A percentile compares a stretch with the other conserved stretches of the same genome.
Conservation (phyloP, 2,888 invertebrate genomes). For the Cephalotes varians region DNA sequence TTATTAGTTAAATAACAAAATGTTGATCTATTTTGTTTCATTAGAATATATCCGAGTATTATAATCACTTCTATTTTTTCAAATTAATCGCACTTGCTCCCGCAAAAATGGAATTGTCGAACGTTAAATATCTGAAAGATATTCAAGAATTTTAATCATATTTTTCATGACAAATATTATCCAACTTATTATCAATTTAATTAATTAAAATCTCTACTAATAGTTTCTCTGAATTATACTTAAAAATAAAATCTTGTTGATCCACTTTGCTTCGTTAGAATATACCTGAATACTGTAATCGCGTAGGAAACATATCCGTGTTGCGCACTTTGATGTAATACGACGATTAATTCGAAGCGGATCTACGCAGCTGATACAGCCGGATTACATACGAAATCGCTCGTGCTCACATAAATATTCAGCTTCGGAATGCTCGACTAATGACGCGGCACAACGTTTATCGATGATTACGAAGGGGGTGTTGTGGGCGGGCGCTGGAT, state of each 20-base stretch:
- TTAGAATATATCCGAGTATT: no score
- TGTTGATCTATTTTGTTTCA: no score
- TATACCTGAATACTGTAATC: not conserved
- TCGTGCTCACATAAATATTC: conserved; percentile 64
- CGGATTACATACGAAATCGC: conserved; percentile 44
- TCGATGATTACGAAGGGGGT: conserved; percentile 60
- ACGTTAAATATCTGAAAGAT: not conserved
- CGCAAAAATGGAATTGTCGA: not conserved
- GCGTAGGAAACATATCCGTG: not conserved
- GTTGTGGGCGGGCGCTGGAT: conserved; percentile 44
- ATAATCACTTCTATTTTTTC: no score
- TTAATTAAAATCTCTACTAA: not conserved
- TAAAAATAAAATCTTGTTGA: not conserved
- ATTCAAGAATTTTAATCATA: not conserved
- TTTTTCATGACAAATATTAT: no score
- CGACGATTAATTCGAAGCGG: conserved; percentile 36
- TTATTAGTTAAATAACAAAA: no score
- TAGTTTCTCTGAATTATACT: not conserved
- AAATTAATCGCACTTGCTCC: not conserved
- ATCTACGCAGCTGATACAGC: conserved; percentile 33
- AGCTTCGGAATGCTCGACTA: conserved; percentile 51
- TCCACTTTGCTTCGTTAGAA: not conserved
- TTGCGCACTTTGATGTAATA: conserved; percentile 14
- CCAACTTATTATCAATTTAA: not conserved
- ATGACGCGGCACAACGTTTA: conserved; percentile 61